Evolutionary conservation across 2,113 vertebrate species (phyloP).

Genomic region (Alaudala cheleensis): DNA sequence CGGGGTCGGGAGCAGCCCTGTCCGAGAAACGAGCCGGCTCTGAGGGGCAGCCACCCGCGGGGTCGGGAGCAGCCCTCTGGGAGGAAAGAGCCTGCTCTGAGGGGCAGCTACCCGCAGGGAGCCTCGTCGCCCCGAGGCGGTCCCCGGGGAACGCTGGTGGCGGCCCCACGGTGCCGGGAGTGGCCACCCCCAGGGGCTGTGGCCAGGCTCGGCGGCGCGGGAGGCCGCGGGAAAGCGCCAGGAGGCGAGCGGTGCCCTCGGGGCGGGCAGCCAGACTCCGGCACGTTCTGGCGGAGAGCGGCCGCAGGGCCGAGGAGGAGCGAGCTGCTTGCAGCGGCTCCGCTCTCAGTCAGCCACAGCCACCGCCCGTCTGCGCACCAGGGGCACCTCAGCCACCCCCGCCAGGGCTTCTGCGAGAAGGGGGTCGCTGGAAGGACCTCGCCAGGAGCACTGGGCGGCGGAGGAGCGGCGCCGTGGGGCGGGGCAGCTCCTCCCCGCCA

Average conservation of each 20-base stretch:
- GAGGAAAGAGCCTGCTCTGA: not conserved
- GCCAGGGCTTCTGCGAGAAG: rapidly evolving
- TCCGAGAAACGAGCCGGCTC: too few relatives aligned
- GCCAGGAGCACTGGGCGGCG: rapidly evolving
- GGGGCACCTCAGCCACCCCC: rapidly evolving
- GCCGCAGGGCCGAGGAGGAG: not conserved
- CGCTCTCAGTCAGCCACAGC: not conserved
- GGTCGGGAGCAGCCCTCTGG: too few relatives aligned
- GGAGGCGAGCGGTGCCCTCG: not conserved
- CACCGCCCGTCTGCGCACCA: not conserved
- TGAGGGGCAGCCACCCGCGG: too few relatives aligned
- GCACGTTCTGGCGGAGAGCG: not conserved
- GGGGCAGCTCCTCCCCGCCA: not conserved
- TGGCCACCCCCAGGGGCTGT: not conserved
- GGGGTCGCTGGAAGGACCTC: rapidly evolving
- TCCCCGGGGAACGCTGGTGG: not conserved
- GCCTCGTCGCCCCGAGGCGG: too few relatives aligned
- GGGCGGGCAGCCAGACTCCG: not conserved
- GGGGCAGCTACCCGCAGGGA: not conserved
- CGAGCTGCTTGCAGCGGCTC: too few relatives aligned
- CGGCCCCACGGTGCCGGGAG: not conserved
- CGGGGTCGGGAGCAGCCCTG: too few relatives aligned
- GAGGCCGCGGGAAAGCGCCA: too few relatives aligned
- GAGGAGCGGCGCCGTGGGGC: not conserved
- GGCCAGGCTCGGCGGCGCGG: not conserved